Evolutionary conservation across 2,113 vertebrate species (phyloP).

Genomic region (Alethe diademata): DNA sequence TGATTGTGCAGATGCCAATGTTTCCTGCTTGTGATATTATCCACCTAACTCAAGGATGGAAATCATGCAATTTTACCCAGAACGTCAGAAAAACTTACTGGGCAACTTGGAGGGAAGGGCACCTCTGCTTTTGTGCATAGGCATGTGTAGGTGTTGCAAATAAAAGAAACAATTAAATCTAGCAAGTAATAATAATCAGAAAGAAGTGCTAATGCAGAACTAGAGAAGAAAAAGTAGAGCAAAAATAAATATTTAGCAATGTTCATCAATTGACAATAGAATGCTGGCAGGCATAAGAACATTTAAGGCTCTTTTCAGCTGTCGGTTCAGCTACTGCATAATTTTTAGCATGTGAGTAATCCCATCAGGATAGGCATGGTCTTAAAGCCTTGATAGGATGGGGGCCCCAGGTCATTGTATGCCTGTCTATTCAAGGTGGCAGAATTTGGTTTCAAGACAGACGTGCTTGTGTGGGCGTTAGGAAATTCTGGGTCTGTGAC

Average conservation of each 20-base stretch:
- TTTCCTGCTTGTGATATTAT: background rate
- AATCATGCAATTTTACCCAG: background rate
- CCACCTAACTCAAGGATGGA: background rate
- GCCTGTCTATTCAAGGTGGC: constrained; percentile 36
- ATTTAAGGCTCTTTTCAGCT: constrained; percentile 58
- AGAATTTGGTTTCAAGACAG: background rate
- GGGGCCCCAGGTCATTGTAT: constrained; percentile 28
- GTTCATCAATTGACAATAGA: background rate
- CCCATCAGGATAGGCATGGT: constrained; percentile 31
- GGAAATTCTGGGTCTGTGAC: constrained; percentile 4
- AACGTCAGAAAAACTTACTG: background rate
- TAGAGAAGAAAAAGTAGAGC: background rate
- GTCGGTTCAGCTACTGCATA: constrained; percentile 36
- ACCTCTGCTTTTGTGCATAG: background rate
- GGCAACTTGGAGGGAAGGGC: background rate
- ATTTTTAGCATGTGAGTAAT: constrained; percentile 42
- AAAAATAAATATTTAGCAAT: constrained; percentile 19
- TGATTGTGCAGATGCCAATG: background rate
- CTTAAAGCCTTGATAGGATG: constrained; percentile 45
- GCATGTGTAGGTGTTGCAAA: background rate
- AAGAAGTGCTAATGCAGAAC: background rate
- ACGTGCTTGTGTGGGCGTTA: background rate
- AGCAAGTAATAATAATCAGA: background rate
- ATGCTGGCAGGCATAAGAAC: constrained; percentile 34
- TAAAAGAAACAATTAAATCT: background rate